phyloP scores from a whole-genome alignment of 1,140 invertebrate species.

The Bombyx mandarina region DNA sequence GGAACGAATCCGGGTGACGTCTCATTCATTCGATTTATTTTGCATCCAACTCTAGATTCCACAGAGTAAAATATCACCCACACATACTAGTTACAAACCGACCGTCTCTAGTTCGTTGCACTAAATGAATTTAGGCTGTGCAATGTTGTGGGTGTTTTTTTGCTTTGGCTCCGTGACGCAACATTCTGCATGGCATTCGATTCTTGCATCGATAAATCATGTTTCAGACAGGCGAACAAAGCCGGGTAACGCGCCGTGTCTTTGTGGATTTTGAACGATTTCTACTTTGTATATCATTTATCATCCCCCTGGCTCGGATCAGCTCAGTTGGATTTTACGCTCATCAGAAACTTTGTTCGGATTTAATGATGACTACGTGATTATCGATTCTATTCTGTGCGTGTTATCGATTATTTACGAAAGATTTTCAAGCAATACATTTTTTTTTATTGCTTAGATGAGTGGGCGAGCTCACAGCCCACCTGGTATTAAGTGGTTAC shows the following conservation, averaged over 20 bases:
- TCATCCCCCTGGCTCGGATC: conserved; percentile 32
- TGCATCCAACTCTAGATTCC: conserved; percentile 21
- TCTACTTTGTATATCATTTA: conserved; percentile 64
- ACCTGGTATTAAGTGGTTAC: no score
- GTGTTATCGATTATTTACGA: not conserved
- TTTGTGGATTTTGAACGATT: conserved; percentile 68
- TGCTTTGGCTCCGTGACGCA: conserved; percentile 49
- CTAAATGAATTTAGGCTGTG: conserved; percentile 24
- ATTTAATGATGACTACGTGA: conserved; percentile 6
- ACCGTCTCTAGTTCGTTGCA: conserved; percentile 14
- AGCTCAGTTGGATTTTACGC: conserved; percentile 46
- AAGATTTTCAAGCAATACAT: not conserved
- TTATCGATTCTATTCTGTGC: conserved; percentile 8
- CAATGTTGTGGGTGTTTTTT: conserved; percentile 12
- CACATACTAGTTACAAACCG: conserved; percentile 2
- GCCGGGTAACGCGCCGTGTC: conserved; percentile 67
- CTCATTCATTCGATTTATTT: conserved; percentile 66
- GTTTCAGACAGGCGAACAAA: conserved; percentile 59
- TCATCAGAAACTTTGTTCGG: conserved; percentile 31
- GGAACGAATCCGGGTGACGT: conserved; percentile 66
- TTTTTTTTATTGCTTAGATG: no score
- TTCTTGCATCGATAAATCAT: conserved; percentile 52
- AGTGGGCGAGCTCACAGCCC: no score
- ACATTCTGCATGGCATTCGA: conserved; percentile 62
- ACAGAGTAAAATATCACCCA: conserved; percentile 18